Evolutionary conservation across 2,888 invertebrate species (phyloP).

Genomic region (Hypena proboscidalis): DNA sequence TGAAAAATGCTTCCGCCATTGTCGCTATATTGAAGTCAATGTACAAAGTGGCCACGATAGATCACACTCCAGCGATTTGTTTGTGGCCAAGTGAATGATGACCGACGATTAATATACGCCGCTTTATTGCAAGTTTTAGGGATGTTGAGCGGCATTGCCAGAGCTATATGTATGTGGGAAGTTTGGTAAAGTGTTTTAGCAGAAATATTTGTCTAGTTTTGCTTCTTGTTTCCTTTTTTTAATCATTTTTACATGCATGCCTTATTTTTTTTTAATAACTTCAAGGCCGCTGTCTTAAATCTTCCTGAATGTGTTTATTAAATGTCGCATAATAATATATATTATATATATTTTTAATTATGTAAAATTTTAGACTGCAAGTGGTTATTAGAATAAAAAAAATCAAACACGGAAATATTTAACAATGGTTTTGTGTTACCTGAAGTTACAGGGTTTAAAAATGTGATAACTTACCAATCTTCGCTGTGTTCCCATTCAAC

Average conservation of each 20-base stretch:
- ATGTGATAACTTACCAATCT: constrained; percentile 83
- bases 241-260: too few relatives aligned
- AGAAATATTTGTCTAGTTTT: neutral
- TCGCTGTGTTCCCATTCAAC: constrained; percentile 96
- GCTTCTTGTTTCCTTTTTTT: too few relatives aligned
- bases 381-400: neutral
- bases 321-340: too few relatives aligned
- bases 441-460: neutral
- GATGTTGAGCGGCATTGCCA: constrained; percentile 15
- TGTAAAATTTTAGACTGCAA: too few relatives aligned
- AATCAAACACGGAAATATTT: neutral
- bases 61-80: constrained; percentile 64
- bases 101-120: constrained; percentile 59
- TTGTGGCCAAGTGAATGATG: constrained; percentile 63
- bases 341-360: too few relatives aligned
- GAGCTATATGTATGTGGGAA: neutral
- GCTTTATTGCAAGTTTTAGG: constrained; percentile 48
- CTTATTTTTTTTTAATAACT: too few relatives aligned
- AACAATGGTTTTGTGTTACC: neutral
- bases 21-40: constrained; percentile 53
- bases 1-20: constrained; percentile 43
- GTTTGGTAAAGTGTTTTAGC: neutral
- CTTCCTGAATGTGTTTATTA: too few relatives aligned
- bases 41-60: constrained; percentile 56
- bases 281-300: too few relatives aligned